Evolutionary conservation across 2,113 vertebrate genomes (phyloP).

Genomic region (Esox niger): DNA sequence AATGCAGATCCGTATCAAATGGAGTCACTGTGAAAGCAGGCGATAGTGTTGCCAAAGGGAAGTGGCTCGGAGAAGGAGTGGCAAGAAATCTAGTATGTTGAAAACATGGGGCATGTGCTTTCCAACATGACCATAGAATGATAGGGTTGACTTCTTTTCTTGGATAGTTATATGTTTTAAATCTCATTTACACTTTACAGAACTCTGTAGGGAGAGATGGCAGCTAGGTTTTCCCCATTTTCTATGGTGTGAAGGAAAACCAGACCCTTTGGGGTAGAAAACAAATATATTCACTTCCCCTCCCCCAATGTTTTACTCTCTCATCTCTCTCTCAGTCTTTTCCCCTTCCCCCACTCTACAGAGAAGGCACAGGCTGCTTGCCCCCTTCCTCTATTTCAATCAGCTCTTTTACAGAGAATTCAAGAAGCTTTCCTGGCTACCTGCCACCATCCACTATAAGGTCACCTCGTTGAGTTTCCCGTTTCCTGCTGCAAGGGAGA

Average conservation of each 20-base stretch:
- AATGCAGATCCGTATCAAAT: too few species aligned
- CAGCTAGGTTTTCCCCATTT: constrained; percentile 17
- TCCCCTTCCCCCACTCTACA: constrained; percentile 19
- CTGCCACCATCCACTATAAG: constrained; percentile 41
- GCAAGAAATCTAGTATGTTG: too few species aligned
- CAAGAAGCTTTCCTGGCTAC: constrained; percentile 39
- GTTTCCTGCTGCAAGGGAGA: constrained; percentile 4
- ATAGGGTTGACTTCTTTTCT: neutral
- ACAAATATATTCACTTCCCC: constrained; percentile 20
- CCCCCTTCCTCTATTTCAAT: constrained; percentile 45
- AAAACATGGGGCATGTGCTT: too few species aligned
- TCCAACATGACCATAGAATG: neutral
- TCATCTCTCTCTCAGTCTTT: constrained; percentile 6
- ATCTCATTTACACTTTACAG: neutral
- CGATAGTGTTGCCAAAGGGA: too few species aligned
- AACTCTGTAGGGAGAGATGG: constrained; percentile 6
- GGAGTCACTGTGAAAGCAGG: too few species aligned
- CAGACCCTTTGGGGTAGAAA: constrained; percentile 3
- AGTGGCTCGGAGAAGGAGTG: too few species aligned
- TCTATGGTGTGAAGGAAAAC: constrained; percentile 3
- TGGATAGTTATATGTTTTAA: neutral
- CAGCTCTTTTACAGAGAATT: constrained; percentile 44
- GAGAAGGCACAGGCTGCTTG: constrained; percentile 6
- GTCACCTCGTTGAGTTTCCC: constrained; percentile 29
- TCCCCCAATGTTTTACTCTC: constrained; percentile 15